These are phyloP conservation scores for Odontocolon sp. DNA, from an alignment of 2,888 invertebrate genomes.

Conservation along the genomic window DNA sequence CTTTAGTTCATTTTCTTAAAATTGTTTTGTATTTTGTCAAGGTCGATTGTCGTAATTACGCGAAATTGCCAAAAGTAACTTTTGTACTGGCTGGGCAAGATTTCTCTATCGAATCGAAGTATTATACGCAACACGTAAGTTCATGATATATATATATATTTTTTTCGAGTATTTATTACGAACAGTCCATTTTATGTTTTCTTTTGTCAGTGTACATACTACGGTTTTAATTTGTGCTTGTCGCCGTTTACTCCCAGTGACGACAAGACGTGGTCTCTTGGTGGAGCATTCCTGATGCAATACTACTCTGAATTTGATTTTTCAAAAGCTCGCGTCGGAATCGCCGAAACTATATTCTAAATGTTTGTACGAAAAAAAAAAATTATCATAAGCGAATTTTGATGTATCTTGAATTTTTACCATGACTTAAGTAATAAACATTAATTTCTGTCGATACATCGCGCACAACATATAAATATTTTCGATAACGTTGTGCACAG, in stretches of 20 bases:
- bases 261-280: conserved; percentile 79
- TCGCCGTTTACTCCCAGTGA: conserved; percentile 78
- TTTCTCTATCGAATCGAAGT: conserved; percentile 84
- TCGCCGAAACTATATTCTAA: conserved; percentile 78
- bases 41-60: conserved; percentile 84
- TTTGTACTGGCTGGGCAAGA: conserved; percentile 83
- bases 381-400: no score
- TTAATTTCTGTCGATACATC: no score
- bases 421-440: no score
- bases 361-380: neutral
- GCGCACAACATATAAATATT: no score
- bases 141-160: neutral
- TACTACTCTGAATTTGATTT: conserved; percentile 82
- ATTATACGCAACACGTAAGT: conserved; percentile 83
- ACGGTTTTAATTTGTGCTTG: conserved; percentile 78
- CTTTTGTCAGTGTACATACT: conserved; percentile 77
- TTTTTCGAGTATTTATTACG: neutral
- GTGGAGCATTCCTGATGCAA: conserved; percentile 81
- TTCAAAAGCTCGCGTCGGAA: conserved; percentile 77
- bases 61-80: conserved; percentile 83
- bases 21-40: no score
- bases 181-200: neutral
- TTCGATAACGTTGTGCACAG: no score
- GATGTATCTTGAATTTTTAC: no score
- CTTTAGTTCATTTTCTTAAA: no score